A percentile compares a stretch with the other conserved stretches of the same genome.
phyloP scores from a whole-genome alignment of 2,113 vertebrate species.

The Trichechus manatus region DNA sequence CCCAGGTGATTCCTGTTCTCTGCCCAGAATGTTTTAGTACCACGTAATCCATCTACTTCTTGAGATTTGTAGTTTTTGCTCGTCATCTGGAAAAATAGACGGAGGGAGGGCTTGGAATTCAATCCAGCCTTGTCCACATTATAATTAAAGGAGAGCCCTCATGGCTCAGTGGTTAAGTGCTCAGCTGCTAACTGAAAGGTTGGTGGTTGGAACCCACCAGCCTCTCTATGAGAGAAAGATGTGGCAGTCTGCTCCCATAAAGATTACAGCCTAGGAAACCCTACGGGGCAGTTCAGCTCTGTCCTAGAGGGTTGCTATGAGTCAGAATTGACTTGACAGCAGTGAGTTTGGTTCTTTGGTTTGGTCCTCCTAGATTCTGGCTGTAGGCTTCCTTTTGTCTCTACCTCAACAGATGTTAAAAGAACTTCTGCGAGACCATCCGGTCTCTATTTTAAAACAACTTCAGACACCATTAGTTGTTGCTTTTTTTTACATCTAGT shows the following conservation, averaged over 20 bases:
- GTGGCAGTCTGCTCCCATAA: neutral
- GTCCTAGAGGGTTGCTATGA: neutral
- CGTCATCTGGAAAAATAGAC: neutral
- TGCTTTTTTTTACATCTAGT: neutral
- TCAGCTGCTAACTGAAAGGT: neutral
- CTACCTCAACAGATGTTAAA: neutral
- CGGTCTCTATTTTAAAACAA: neutral
- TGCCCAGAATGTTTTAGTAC: too few relatives aligned
- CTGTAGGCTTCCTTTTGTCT: neutral
- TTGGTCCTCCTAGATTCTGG: neutral
- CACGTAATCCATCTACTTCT: neutral
- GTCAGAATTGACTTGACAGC: neutral
- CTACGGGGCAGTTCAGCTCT: neutral
- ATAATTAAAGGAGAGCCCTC: neutral
- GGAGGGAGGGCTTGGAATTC: neutral
- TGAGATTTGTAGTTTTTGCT: neutral
- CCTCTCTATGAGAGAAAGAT: neutral
- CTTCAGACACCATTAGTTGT: neutral
- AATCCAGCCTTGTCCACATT: neutral
- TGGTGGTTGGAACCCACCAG: neutral
- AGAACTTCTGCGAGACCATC: neutral
- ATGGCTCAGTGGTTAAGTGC: neutral
- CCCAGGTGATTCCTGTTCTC: neutral
- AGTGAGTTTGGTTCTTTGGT: neutral
- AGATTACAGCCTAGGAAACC: neutral